Percentiles rank a stretch among this genome's conserved stretches.
These are phyloP conservation scores for Oscheius sp. DNA, from an alignment of 2,888 invertebrate species.

Conservation along the genomic window DNA sequence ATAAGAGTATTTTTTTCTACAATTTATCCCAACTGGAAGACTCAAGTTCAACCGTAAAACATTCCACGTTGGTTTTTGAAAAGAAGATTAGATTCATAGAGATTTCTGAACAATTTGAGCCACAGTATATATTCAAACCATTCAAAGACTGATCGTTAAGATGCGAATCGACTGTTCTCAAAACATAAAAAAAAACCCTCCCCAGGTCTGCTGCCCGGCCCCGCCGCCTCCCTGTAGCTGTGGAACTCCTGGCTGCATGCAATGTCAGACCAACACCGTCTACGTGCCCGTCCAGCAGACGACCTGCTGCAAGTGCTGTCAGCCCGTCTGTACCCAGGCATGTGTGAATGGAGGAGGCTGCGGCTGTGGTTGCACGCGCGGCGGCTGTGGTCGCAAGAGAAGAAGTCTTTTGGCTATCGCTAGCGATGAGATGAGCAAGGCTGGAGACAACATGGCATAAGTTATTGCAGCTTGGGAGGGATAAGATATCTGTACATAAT, in stretches of 20 bases:
- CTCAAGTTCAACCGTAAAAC: too few species aligned
- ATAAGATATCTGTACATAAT: slow-evolving; percentile 15
- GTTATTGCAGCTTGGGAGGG: neutral
- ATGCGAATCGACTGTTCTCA: too few species aligned
- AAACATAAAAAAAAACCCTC: neutral
- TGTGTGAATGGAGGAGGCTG: slow-evolving; percentile 64
- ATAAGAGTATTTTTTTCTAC: too few species aligned
- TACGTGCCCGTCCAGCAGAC: slow-evolving; percentile 54
- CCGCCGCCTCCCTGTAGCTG: slow-evolving; percentile 53
- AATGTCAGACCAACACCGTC: slow-evolving; percentile 53
- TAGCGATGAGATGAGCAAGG: slow-evolving; percentile 49
- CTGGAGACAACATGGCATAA: slow-evolving; percentile 16
- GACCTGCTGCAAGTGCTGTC: slow-evolving; percentile 63
- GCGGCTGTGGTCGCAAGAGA: slow-evolving; percentile 61
- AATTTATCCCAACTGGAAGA: too few species aligned
- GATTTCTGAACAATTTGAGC: too few species aligned
- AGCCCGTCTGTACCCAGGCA: slow-evolving; percentile 62
- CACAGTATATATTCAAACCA: neutral
- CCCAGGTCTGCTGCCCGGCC: slow-evolving; percentile 48
- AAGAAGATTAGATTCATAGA: too few species aligned
- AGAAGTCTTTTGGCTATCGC: slow-evolving; percentile 55
- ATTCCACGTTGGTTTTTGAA: too few species aligned
- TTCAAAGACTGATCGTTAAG: neutral
- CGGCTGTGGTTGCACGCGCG: slow-evolving; percentile 61
- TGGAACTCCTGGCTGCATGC: slow-evolving; percentile 53